phyloP scores from a whole-genome alignment of 2,888 invertebrate species.

The Spilosoma lubricipeda region DNA sequence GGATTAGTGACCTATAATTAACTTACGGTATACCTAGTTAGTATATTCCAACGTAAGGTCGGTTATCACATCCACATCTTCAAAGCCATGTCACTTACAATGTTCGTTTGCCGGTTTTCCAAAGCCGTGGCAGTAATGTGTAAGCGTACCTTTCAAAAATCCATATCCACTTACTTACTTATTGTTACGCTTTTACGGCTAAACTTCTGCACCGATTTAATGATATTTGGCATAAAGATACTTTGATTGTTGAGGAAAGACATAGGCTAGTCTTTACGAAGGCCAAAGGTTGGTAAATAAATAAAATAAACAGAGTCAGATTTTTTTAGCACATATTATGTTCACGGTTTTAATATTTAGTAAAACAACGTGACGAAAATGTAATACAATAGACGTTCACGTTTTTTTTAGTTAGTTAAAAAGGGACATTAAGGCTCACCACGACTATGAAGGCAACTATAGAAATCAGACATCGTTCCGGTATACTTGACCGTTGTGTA shows the following conservation, averaged over 20 bases:
- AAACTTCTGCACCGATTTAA: no score
- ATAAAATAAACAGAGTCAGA: no score
- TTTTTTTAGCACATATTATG: neutral
- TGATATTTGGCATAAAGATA: no score
- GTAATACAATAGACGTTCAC: neutral
- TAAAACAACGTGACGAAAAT: neutral
- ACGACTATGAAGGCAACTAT: slow-evolving; percentile 23
- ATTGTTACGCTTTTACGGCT: no score
- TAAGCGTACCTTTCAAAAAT: no score
- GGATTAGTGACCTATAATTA: neutral
- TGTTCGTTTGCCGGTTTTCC: slow-evolving; percentile 17
- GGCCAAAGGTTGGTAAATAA: no score
- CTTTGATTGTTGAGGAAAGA: no score
- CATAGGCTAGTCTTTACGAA: no score
- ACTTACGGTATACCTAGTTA: no score
- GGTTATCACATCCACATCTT: neutral
- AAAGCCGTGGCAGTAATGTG: slow-evolving; percentile 19
- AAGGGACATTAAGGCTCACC: neutral
- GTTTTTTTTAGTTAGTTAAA: neutral
- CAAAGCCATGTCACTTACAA: neutral
- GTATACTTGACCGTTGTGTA: slow-evolving; percentile 13
- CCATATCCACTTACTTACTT: no score
- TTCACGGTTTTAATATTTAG: neutral
- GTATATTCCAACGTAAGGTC: neutral
- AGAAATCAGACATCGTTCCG: slow-evolving; percentile 3